phyloP scores from a whole-genome alignment of 2,797 vertebrate species.

The Podarcis lilfordi region DNA sequence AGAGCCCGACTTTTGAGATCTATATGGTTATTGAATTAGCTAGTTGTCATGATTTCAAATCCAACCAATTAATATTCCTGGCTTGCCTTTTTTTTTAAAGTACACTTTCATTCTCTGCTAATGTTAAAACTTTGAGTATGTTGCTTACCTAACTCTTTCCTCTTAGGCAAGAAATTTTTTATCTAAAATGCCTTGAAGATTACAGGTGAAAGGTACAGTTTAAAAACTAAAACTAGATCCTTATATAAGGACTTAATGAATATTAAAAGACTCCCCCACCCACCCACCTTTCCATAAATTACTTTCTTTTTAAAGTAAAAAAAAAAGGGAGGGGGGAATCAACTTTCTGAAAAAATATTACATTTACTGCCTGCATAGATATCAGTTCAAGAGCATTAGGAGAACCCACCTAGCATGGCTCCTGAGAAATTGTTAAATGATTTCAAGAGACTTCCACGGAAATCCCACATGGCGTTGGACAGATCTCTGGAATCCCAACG shows the following conservation, averaged over 20 bases:
- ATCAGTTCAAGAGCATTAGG: accelerated
- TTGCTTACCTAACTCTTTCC: neutral
- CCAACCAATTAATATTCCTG: neutral
- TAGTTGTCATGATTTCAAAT: neutral
- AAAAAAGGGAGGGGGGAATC: neutral
- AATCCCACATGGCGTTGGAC: neutral
- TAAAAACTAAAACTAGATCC: neutral
- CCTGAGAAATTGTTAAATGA: neutral
- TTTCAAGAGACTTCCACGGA: neutral
- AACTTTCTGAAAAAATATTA: conserved; percentile 28
- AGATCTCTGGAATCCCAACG: neutral
- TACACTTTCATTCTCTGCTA: neutral
- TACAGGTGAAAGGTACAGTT: neutral
- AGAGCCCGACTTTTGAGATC: neutral
- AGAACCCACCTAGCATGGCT: neutral
- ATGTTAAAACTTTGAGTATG: too few relatives aligned
- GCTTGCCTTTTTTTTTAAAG: neutral
- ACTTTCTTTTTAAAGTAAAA: neutral
- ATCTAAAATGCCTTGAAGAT: neutral
- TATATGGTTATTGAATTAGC: neutral
- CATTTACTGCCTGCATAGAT: neutral
- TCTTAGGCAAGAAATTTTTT: neutral
- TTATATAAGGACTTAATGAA: neutral
- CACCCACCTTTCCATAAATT: neutral
- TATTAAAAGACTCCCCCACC: neutral